Conservation (phyloP, 2,797 vertebrate genomes). For the Zalophus californianus region DNA sequence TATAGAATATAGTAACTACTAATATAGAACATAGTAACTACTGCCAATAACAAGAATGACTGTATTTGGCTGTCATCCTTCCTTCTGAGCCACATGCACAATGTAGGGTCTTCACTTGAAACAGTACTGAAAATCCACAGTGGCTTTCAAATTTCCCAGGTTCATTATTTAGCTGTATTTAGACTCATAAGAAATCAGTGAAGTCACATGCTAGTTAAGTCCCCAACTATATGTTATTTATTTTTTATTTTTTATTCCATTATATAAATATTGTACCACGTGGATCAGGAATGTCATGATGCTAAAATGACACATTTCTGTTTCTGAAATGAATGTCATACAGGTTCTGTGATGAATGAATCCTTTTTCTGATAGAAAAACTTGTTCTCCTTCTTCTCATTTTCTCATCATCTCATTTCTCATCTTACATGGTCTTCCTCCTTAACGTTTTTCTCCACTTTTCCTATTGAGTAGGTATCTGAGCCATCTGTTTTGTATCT, state of each 20-base stretch:
- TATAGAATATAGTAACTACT: too few species aligned
- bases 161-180: slow-evolving; percentile 61
- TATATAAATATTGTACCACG: slow-evolving; percentile 34
- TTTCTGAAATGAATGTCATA: background rate
- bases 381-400: background rate
- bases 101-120: slow-evolving; percentile 64
- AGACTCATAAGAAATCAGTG: background rate
- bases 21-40: background rate
- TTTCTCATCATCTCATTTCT: slow-evolving; percentile 37
- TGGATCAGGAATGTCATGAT: background rate
- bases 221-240: background rate
- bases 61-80: background rate
- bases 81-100: background rate
- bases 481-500: background rate
- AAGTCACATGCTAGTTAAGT: background rate
- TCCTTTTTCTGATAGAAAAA: background rate
- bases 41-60: background rate
- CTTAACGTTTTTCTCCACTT: background rate
- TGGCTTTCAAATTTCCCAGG: slow-evolving; percentile 66
- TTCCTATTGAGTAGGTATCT: background rate
- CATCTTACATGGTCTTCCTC: background rate
- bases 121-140: slow-evolving; percentile 69
- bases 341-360: background rate
- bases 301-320: background rate
- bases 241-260: background rate